phyloP scores from a whole-genome alignment of 2,113 vertebrate genomes.

The Piaya cayana region DNA sequence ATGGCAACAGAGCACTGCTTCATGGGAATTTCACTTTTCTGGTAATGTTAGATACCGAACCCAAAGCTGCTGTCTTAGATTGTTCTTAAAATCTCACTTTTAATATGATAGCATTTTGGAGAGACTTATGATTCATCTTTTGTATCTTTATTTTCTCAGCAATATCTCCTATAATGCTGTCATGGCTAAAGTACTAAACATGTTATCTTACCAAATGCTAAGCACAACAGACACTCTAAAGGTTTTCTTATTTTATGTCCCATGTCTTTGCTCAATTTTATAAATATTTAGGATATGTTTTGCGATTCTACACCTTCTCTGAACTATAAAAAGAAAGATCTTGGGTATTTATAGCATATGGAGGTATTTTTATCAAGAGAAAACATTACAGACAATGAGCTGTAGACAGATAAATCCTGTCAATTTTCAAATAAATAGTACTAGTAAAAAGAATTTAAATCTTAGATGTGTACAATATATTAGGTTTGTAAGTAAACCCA shows the following conservation, averaged over 20 bases:
- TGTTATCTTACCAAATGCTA: not conserved
- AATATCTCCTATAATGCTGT: not conserved
- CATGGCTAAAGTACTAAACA: not conserved
- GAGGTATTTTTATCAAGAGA: not conserved
- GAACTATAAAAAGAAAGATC: not conserved
- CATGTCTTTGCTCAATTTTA: not conserved
- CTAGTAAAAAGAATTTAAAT: not conserved
- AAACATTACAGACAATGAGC: not conserved
- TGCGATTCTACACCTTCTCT: not conserved
- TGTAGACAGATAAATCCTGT: not conserved
- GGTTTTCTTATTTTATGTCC: not conserved
- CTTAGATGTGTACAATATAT: not conserved
- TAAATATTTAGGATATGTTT: conserved; percentile 5
- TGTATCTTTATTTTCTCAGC: conserved; percentile 44
- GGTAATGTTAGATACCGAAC: conserved; percentile 59
- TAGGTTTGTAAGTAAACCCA: not conserved
- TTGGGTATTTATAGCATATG: not conserved
- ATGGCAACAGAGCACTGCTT: conserved; percentile 75
- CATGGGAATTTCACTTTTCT: conserved; percentile 77
- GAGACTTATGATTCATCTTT: conserved; percentile 20
- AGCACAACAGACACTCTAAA: not conserved
- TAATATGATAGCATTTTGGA: not conserved
- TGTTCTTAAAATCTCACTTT: conserved; percentile 62
- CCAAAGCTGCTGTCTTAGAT: conserved; percentile 57
- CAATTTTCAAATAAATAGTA: not conserved